Evolutionary conservation across 2,888 invertebrate species (phyloP), one percentile per base, ranked within the genome.

Genomic region (Lottia scabra): DNA sequence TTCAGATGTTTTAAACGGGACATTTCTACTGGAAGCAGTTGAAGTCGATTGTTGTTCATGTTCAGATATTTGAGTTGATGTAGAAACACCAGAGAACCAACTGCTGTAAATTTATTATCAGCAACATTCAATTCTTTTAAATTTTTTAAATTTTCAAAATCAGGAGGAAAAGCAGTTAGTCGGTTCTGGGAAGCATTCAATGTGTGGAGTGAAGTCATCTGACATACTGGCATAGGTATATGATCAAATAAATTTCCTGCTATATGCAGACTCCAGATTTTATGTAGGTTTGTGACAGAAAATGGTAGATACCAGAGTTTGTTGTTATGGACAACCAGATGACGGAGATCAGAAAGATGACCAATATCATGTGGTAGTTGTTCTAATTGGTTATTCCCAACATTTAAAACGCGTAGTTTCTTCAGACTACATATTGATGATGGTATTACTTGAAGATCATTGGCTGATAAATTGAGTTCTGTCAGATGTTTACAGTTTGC

Each of bases 161-260:
- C 86, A 16, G 81, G 78, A 2, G 88, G 83, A 4, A 89, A 75
- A 67, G 78, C 82, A 26, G 78, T 76, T 0, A 89, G 77, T 26
- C 82, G 77, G 75, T 89, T 89, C 26, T 81, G 79, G 27, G 80
- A 71, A 8, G 84, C 63, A 48, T 84, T 82, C 12, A 86, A 74
- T 26, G 78, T 76, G 48, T 74, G 73, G 3, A 86, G 75, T 12
- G 84, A 80, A 19, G 79, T 74, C 63, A 86, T 75, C 30, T 81
- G 80, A 71, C 84, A 83, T 15, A 86, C 78, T 5, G 83, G 87
- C 43, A 87, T 74, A 0, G 84, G 83, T 2, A 86, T 67, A 67
- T 86, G 84, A 68, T 87, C 87, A 73, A 89, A 85, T 63, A 75
- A 77, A 77, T 89, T 89, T 68, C 85, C 81, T 4, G 85, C 78